A percentile compares a stretch with the other conserved stretches of the same genome.
These are phyloP conservation scores for Mechanitis messenoides DNA, from an alignment of 2,888 invertebrate species.

Conservation along the genomic window DNA sequence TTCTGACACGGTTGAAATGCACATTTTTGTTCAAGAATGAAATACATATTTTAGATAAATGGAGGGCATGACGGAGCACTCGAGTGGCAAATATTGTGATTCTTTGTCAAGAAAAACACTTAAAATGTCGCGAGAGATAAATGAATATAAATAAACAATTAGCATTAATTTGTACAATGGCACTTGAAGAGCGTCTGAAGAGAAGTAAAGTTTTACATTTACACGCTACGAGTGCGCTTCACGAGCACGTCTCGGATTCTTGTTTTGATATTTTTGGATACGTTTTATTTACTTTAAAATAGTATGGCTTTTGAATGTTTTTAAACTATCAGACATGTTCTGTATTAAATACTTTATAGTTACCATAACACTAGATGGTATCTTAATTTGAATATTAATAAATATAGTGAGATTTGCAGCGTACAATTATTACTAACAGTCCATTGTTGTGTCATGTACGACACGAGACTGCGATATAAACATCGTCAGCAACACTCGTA, in stretches of 20 bases:
- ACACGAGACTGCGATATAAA: not conserved
- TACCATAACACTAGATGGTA: no score
- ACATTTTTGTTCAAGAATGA: not conserved
- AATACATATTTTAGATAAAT: constrained; percentile 24
- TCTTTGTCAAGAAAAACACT: constrained; percentile 34
- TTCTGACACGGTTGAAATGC: no score
- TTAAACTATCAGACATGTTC: no score
- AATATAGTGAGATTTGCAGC: not conserved
- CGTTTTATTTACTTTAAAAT: no score
- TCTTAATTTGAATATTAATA: not conserved
- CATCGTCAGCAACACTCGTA: not conserved
- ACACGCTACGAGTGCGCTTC: no score
- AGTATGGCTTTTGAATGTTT: no score
- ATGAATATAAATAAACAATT: constrained; percentile 35
- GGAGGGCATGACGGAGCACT: constrained; percentile 27
- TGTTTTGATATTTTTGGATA: no score
- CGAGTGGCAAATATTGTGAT: constrained; percentile 37
- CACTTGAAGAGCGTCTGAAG: constrained; percentile 21
- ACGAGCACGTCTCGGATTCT: no score
- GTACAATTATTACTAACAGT: not conserved
- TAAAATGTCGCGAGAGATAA: constrained; percentile 34
- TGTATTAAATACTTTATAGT: no score
- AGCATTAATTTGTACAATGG: constrained; percentile 26
- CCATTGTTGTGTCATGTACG: not conserved
- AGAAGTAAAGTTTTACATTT: constrained; percentile 6